Evolutionary conservation across 2,888 invertebrate genomes (phyloP).

Genomic region (Thecophora atra): DNA sequence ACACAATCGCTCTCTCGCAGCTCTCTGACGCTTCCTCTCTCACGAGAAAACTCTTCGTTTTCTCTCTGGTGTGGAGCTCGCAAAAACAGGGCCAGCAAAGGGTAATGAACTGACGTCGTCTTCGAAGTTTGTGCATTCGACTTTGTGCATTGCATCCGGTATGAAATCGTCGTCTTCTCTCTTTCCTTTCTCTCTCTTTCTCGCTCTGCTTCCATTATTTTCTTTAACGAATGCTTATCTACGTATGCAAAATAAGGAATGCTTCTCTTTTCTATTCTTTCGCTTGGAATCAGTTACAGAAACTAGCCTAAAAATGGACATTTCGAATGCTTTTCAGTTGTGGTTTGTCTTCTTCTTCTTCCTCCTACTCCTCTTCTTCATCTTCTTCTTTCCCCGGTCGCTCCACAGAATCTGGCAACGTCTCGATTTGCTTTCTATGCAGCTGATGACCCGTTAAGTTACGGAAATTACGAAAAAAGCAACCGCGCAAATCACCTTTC

Average conservation of each 20-base stretch:
- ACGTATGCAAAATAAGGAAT: not conserved
- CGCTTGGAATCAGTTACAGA: not conserved
- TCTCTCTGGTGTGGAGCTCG: slow-evolving; percentile 28
- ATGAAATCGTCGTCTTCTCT: not conserved
- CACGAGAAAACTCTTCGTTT: slow-evolving; percentile 4
- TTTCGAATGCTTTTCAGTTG: slow-evolving; percentile 1
- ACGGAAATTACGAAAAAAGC: not conserved
- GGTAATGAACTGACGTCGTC: slow-evolving; percentile 48
- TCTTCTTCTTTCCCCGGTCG: not conserved
- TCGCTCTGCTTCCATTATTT: slow-evolving; percentile 6
- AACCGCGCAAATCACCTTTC: no score
- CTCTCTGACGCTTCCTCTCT: not conserved
- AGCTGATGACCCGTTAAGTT: not conserved
- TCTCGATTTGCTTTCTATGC: not conserved
- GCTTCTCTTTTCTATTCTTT: not conserved
- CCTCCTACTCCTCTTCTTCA: not conserved
- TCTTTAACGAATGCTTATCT: not conserved
- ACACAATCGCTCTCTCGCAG: slow-evolving; percentile 1
- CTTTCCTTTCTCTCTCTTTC: slow-evolving; percentile 3
- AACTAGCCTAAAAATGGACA: not conserved
- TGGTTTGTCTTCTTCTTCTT: not conserved
- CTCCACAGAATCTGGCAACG: not conserved
- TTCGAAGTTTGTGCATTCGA: not conserved
- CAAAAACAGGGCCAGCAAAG: slow-evolving; percentile 50
- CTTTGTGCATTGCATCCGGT: not conserved